These are phyloP conservation scores for Carcina quercana DNA, from an alignment of 2,888 invertebrate species.

Conservation along the genomic window DNA sequence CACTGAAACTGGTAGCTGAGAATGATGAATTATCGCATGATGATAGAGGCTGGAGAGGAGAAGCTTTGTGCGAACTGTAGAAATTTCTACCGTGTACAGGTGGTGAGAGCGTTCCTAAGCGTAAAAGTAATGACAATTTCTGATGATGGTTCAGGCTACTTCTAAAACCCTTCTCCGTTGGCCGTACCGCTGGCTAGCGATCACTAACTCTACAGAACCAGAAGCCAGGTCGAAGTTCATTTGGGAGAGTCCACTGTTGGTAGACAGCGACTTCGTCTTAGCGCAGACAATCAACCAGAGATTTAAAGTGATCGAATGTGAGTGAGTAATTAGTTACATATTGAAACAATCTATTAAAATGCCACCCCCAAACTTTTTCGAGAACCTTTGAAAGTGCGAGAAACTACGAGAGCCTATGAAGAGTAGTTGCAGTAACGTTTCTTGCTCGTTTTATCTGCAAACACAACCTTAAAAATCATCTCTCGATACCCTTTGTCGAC, in stretches of 20 bases:
- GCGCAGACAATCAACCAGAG: constrained; percentile 24
- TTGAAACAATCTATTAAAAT: too few species aligned
- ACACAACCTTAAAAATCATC: neutral
- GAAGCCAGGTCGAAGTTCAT: constrained; percentile 14
- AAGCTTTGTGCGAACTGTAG: too few species aligned
- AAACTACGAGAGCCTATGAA: too few species aligned
- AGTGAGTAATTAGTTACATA: constrained; percentile 16
- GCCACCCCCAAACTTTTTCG: too few species aligned
- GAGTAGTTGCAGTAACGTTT: neutral
- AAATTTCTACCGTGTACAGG: too few species aligned
- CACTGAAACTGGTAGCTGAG: too few species aligned
- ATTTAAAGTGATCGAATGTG: constrained; percentile 38
- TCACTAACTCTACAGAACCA: constrained; percentile 20
- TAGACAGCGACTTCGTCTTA: constrained; percentile 46
- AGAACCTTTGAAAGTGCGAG: too few species aligned
- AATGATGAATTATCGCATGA: too few species aligned
- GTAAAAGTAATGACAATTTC: too few species aligned
- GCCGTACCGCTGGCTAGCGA: constrained; percentile 48
- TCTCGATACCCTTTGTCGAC: neutral
- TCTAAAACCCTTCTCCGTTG: constrained; percentile 26
- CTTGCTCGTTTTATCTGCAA: neutral
- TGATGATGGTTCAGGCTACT: too few species aligned
- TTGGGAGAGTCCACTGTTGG: constrained; percentile 26
- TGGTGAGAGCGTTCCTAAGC: too few species aligned
- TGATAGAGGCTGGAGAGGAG: too few species aligned